A percentile compares a stretch with the other conserved stretches of the same genome.
These are phyloP conservation scores for Falcunculus frontatus DNA, from an alignment of 2,113 vertebrate genomes.

Conservation along the genomic window DNA sequence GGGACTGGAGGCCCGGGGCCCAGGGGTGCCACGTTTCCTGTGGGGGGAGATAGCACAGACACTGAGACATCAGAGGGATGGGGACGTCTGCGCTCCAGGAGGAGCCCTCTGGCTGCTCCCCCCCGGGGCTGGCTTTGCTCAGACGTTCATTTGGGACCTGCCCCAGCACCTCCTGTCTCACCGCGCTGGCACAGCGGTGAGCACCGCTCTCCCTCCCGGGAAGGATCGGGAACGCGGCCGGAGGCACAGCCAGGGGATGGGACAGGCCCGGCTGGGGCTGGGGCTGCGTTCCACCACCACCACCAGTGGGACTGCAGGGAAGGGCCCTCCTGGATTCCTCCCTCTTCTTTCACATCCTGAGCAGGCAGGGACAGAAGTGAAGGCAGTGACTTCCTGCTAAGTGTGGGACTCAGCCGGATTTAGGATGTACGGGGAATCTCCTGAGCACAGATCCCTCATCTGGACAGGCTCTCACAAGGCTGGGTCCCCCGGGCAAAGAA, in stretches of 20 bases:
- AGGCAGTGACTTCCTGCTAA: neutral
- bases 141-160: neutral
- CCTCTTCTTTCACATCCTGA: neutral
- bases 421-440: neutral
- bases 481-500: neutral
- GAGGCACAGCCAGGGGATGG: neutral
- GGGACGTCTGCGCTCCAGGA: rapidly evolving
- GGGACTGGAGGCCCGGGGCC: neutral
- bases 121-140: neutral
- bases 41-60: neutral
- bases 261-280: neutral
- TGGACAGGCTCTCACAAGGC: neutral
- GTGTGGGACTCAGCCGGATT: neutral
- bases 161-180: neutral
- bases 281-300: neutral
- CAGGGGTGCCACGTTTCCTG: neutral
- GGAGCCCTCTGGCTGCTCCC: neutral
- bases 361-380: neutral
- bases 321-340: neutral
- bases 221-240: neutral
- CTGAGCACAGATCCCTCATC: rapidly evolving
- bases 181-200: neutral
- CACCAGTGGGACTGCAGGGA: rapidly evolving
- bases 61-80: neutral
- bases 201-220: neutral